Base-by-base conservation (phyloP, 2,888 invertebrate genomes). In the Lasius platythorax region DNA sequence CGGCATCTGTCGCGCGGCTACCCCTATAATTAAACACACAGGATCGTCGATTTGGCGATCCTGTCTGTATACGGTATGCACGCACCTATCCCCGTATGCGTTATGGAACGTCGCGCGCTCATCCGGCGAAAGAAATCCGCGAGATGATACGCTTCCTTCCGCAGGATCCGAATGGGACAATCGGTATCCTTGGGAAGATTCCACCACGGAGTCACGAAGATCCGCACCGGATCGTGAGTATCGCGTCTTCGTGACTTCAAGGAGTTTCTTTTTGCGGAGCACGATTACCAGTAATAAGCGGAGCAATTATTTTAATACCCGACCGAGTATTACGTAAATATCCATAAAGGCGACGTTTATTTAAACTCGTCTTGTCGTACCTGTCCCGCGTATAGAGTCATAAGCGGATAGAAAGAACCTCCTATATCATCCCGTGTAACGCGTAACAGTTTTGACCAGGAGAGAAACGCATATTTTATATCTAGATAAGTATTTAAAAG, bases 1-100 rank as follows among this genome's bases (percentile, higher is more conserved):
- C 82, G 86, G 91, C 91, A 93, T 92, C 91, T 91, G 92, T 91
- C 91, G 90, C 90, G 84, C 91, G 90, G 84, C 83, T 74, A 78
- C 78, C 88, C 85, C 88, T 87, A 85, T 92, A 92, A 93, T 92
- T 92, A 93, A 90, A 92, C 8, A 53, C 53, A 53, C 88, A 90
- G 89, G 81, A 89, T 89, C 86, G 88, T 79, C 79, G 40, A 8
- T 1, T 6, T 6, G 75, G 66, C 82, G 85, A 85, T 85, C 84
- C 81, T 86, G 86, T 83, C 82, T 85, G 81, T 84, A 78, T 88
- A 43, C 46, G 61, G 18, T 79, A 43, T 79, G 58, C 72, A 58
- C 78, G 79, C 61, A 73, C 8, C 8, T 79, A 46, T 6, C 15
- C 70, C 43, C 43, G n/a, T 12, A 18, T n/a, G 46, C 28, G 40